A percentile compares a stretch with the other conserved stretches of the same genome.
Evolutionary conservation across 2,113 vertebrate species (phyloP).

Genomic region (Clarias gariepinus): DNA sequence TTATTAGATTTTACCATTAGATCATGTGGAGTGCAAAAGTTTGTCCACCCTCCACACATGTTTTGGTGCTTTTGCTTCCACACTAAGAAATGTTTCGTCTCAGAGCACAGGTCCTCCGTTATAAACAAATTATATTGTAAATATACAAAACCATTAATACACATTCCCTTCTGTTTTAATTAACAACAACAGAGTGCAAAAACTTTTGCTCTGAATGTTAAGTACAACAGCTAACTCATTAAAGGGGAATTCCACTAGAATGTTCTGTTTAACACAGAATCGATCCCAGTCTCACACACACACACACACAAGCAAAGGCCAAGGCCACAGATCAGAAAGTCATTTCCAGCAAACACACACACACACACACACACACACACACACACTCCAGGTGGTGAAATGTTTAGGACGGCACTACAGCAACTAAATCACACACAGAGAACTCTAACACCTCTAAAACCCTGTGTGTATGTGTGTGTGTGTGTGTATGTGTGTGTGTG

Average conservation of each 20-base stretch:
- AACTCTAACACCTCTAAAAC: neutral
- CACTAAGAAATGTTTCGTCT: no score
- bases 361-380: constrained; percentile 2
- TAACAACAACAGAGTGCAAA: neutral
- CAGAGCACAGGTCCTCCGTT: neutral
- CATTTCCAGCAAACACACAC: constrained; percentile 21
- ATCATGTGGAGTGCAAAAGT: neutral
- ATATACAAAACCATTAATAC: neutral
- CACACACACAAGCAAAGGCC: constrained; percentile 1
- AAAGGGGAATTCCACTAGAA: neutral
- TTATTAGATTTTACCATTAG: neutral
- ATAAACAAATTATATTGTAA: no score
- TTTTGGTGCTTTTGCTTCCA: neutral
- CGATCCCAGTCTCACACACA: neutral
- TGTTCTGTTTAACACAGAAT: neutral
- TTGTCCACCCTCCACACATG: neutral
- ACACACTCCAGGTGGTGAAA: neutral
- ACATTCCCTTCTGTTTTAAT: neutral
- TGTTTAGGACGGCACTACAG: no score
- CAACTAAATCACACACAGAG: constrained; percentile 60
- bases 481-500: neutral
- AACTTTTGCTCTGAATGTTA: neutral
- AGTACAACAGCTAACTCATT: neutral
- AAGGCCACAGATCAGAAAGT: constrained; percentile 9
- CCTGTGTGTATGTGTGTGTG: neutral